phyloP scores from a whole-genome alignment of 1,140 invertebrate genomes.

The Drosophila sproati region DNA sequence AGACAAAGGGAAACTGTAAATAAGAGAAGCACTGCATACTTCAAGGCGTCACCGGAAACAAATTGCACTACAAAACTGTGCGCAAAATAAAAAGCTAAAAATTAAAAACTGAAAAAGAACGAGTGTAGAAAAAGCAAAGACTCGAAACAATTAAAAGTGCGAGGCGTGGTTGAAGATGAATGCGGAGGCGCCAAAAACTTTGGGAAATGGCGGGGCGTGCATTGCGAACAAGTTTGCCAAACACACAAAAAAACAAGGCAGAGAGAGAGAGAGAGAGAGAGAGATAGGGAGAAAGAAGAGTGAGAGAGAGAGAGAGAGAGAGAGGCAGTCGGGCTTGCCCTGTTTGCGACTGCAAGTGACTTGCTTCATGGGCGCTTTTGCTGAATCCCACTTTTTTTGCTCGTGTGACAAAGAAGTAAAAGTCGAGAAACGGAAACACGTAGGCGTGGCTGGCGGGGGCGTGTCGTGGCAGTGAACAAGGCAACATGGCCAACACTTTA shows the following conservation, averaged over 20 bases:
- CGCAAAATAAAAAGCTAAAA: constrained; percentile 1
- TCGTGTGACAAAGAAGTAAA: constrained; percentile 79
- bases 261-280: not conserved
- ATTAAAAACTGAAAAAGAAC: constrained; percentile 8
- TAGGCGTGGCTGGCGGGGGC: constrained; percentile 21
- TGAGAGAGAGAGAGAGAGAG: not conserved
- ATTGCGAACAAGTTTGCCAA: constrained; percentile 60
- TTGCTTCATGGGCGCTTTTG: constrained; percentile 39
- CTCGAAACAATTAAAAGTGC: constrained; percentile 72
- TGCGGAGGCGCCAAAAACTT: constrained; percentile 40
- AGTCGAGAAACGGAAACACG: constrained; percentile 57
- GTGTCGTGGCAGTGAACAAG: constrained; percentile 28
- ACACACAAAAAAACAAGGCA: constrained; percentile 33
- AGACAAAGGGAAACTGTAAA: not conserved
- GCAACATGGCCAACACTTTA: constrained; percentile 62
- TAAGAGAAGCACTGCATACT: constrained; percentile 43
- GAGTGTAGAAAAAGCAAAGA: constrained; percentile 31
- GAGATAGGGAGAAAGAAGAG: not conserved
- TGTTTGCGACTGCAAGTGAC: constrained; percentile 64
- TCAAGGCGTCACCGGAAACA: constrained; percentile 49
- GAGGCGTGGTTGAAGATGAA: constrained; percentile 14
- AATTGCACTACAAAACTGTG: constrained; percentile 43
- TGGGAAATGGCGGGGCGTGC: constrained; percentile 54
- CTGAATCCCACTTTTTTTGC: constrained; percentile 26
- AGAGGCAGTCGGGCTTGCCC: constrained; percentile 1